These are phyloP conservation scores for Halictus quadricinctus DNA, from an alignment of 2,888 invertebrate species.

Conservation along the genomic window DNA sequence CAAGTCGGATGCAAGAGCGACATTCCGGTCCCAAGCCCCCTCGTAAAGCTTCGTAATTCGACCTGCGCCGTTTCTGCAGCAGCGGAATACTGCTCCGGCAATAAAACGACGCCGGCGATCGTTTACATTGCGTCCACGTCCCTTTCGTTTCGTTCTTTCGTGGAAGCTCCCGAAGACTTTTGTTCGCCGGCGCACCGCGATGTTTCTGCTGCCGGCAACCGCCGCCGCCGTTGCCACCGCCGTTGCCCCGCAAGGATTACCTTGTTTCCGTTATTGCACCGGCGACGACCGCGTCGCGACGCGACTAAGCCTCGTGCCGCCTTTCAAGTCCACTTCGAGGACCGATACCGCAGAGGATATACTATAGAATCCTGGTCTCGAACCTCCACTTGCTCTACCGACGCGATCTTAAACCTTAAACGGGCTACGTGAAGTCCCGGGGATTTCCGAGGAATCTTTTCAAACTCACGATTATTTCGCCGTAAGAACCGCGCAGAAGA, in stretches of 20 bases:
- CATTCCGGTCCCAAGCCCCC: conserved; percentile 24
- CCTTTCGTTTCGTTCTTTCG: conserved; percentile 48
- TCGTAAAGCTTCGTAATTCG: conserved; percentile 48
- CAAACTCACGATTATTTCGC: background rate
- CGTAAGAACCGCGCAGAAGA: background rate
- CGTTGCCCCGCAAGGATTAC: conserved; percentile 40
- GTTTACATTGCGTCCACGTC: conserved; percentile 66
- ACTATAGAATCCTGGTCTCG: conserved; percentile 3
- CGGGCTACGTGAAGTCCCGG: background rate
- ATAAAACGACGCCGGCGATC: conserved; percentile 54
- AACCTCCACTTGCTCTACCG: background rate
- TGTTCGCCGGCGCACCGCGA: conserved; percentile 21
- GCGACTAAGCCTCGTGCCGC: conserved; percentile 2
- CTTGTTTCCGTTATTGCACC: conserved; percentile 53
- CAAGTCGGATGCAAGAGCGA: conserved; percentile 7
- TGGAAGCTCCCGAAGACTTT: conserved; percentile 44
- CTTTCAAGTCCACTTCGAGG: background rate
- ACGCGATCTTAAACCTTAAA: background rate
- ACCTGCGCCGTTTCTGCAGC: conserved; percentile 18
- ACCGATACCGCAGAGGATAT: background rate
- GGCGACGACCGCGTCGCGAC: conserved; percentile 7
- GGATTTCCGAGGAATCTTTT: background rate
- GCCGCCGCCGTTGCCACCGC: background rate
- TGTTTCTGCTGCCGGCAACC: background rate
- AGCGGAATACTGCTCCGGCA: conserved; percentile 37